Base-by-base conservation (phyloP, 2,797 vertebrate species). In the Anableps anableps region DNA sequence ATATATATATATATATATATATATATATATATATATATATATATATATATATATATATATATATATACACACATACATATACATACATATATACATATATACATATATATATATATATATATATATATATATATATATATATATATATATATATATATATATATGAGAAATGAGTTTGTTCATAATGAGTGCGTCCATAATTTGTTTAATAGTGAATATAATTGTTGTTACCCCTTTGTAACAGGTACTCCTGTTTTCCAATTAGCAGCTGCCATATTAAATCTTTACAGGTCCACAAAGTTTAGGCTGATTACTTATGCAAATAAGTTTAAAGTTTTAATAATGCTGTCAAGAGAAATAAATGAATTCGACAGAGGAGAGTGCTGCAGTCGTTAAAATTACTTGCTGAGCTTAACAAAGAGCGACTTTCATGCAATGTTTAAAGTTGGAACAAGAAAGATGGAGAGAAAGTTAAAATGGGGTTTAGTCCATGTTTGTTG, bases 231-330 rank as follows among this genome's bases (percentile, higher is more conserved):
- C n/a, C n/a, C n/a, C n/a, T n/a, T n/a, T n/a, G n/a, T n/a, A n/a
- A n/a, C n/a, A n/a, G n/a, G n/a, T 79, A 84, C 68, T 85, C 23
- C 36, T 11, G 7, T 84, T 92, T 90, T 92, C 91, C 90, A 94
- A 94, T 94, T 92, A 91, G 90, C 51, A 50, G 75, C 86, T 91
- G 92, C 86, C 92, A 88, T 90, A 77, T 88, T 91, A 86, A 85
- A 92, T 86, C 80, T 87, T 82, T 88, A 83, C 88, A 84, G 83
- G 89, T 88, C 89, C 76, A 79, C 85, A 85, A 91, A 90, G 74
- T 78, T 79, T 77, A 77, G 81, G 80, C 91, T 92, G 88, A 94
- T 92, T 92, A 91, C 87, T 77, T 88, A 92, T 91, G 94, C 91
- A 91, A 93, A 93, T 93, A 82, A 89, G 88, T 0, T 17, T 83